phyloP scores from a whole-genome alignment of 2,797 vertebrate species.

The Anguilla marmorata region DNA sequence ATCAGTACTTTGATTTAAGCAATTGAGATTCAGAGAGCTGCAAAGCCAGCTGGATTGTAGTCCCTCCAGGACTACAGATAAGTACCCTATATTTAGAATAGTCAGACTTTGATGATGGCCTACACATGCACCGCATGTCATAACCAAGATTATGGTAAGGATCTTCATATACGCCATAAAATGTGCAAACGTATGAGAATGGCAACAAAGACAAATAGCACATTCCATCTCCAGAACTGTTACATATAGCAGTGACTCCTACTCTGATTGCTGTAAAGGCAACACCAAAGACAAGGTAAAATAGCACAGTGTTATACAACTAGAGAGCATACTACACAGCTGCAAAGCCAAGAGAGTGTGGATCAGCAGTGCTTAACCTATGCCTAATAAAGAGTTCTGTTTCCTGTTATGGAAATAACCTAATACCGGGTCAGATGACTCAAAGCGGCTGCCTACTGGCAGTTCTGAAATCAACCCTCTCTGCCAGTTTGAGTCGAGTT shows the following conservation, averaged over 20 bases:
- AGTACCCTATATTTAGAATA: background rate
- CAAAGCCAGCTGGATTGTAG: background rate
- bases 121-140: background rate
- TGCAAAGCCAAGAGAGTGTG: background rate
- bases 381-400: background rate
- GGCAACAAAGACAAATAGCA: background rate
- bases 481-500: conserved; percentile 8
- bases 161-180: background rate
- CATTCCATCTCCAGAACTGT: background rate
- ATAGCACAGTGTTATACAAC: background rate
- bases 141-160: background rate
- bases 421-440: conserved; percentile 18
- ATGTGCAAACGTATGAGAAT: background rate
- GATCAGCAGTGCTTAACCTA: background rate
- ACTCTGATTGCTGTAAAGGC: background rate
- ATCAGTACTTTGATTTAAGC: background rate
- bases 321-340: background rate
- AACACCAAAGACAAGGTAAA: background rate
- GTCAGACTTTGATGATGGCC: background rate
- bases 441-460: conserved; percentile 5
- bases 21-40: background rate
- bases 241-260: background rate
- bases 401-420: background rate
- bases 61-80: background rate
- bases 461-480: background rate